phyloP scores from a whole-genome alignment of 2,797 vertebrate genomes.

The Nasua narica region DNA sequence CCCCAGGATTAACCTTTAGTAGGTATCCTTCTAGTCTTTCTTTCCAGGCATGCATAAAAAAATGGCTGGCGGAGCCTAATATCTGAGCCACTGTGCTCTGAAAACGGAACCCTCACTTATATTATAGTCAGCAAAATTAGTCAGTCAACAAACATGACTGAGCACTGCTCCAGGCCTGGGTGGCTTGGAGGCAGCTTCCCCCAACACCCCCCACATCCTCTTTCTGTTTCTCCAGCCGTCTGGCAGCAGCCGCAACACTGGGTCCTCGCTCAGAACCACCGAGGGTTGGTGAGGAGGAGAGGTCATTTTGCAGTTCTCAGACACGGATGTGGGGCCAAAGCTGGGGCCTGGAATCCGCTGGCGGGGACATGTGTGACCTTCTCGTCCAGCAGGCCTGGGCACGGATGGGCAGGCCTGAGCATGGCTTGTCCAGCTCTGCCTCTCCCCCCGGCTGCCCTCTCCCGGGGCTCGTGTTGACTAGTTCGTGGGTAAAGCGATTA shows the following conservation, averaged over 20 bases:
- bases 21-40: not conserved
- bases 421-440: not conserved
- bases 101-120: not conserved
- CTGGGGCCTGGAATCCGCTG: not conserved
- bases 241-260: not conserved
- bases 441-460: not conserved
- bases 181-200: too few species aligned
- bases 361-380: not conserved
- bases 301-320: not conserved
- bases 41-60: not conserved
- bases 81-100: not conserved
- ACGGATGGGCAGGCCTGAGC: not conserved
- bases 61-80: too few species aligned
- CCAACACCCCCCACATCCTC: too few species aligned
- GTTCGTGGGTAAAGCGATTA: fast-evolving
- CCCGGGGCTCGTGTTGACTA: not conserved
- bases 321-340: not conserved
- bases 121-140: too few species aligned
- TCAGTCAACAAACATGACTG: not conserved
- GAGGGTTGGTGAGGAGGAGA: not conserved
- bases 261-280: not conserved
- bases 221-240: not conserved
- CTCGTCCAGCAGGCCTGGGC: not conserved
- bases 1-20: not conserved
- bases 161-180: not conserved